A percentile compares a stretch with the other conserved stretches of the same genome.
Conservation (phyloP, 2,113 vertebrate genomes). For the Pseudopodoces humilis region DNA sequence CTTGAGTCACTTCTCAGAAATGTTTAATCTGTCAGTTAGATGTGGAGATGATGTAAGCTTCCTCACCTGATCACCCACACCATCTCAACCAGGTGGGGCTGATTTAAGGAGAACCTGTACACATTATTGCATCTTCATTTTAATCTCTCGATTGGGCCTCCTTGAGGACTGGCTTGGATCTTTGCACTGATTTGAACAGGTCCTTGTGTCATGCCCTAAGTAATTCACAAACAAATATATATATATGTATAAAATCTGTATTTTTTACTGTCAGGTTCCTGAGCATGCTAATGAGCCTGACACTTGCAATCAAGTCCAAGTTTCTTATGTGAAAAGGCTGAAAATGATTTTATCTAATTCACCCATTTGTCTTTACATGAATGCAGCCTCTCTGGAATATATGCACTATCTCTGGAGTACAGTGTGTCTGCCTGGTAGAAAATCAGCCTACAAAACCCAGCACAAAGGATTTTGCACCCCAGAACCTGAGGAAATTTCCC, state of each 20-base stretch:
- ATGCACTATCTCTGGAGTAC: neutral
- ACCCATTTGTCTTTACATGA: neutral
- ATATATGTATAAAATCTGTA: no score
- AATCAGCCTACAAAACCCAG: neutral
- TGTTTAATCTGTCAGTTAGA: neutral
- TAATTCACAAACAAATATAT: neutral
- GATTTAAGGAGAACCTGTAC: neutral
- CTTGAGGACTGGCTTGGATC: neutral
- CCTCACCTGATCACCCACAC: neutral
- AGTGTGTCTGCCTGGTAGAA: neutral
- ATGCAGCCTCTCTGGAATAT: neutral
- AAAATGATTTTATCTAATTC: neutral
- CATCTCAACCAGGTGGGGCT: neutral
- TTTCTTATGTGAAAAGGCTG: neutral
- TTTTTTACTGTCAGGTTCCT: neutral
- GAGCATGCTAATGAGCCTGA: neutral
- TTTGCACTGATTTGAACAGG: neutral
- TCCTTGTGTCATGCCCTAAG: neutral
- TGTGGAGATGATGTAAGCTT: neutral
- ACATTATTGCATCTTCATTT: neutral
- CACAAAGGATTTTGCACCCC: neutral
- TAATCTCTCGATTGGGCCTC: neutral
- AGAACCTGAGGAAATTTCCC: neutral
- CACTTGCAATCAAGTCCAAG: neutral
- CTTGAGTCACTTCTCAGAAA: conserved; percentile 13